Percentiles rank a stretch among this genome's conserved stretches.
These are phyloP conservation scores for Oceanodroma tethys DNA, from an alignment of 2,113 vertebrate genomes.

Conservation along the genomic window DNA sequence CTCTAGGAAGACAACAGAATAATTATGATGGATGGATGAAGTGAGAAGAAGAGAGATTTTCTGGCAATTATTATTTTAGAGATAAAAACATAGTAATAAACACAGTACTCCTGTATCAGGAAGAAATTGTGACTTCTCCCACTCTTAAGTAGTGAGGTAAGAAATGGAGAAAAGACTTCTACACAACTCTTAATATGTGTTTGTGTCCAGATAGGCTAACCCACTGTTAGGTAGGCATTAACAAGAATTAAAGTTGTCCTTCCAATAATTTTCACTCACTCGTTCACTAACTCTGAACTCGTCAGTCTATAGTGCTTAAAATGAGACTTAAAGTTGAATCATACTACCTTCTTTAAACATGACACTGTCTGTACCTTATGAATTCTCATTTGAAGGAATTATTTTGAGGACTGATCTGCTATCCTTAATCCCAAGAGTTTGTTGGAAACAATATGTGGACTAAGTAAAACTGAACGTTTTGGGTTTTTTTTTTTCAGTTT, in stretches of 20 bases:
- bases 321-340: not conserved
- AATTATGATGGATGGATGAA: not conserved
- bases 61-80: not conserved
- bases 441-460: not conserved
- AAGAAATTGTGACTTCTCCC: not conserved
- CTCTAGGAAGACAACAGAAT: not conserved
- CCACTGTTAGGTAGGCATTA: not conserved
- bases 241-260: not conserved
- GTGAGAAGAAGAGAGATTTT: not conserved
- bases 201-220: not conserved
- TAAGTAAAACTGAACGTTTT: too few species aligned
- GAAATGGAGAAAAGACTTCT: not conserved
- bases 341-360: not conserved
- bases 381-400: not conserved
- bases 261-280: not conserved
- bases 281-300: not conserved
- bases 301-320: not conserved
- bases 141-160: not conserved
- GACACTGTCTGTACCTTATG: not conserved
- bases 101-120: not conserved
- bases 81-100: not conserved
- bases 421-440: not conserved
- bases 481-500: too few species aligned
- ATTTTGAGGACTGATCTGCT: not conserved
- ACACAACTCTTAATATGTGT: not conserved